Conservation (phyloP, 2,797 vertebrate species). For the Microctenopoma lineatum region DNA sequence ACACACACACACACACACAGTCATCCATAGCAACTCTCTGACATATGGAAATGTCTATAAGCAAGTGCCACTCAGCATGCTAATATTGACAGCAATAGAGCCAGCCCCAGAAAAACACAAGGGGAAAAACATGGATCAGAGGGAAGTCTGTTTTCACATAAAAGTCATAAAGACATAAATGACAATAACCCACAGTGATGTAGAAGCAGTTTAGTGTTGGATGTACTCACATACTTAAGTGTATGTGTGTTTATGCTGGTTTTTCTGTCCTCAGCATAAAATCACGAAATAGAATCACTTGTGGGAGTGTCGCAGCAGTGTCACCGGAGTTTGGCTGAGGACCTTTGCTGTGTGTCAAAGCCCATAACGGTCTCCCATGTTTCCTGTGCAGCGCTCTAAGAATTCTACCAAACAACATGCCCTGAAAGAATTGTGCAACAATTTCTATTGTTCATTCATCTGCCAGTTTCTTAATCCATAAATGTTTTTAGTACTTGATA, state of each 20-base stretch:
- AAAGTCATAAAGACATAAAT: constrained; percentile 25
- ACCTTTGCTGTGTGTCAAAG: too few species aligned
- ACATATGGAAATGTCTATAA: constrained; percentile 67
- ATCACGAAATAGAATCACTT: too few species aligned
- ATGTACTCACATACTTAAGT: background rate
- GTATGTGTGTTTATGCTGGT: too few species aligned
- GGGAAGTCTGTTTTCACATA: constrained; percentile 26
- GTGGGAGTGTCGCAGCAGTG: too few species aligned
- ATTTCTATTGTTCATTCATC: constrained; percentile 4
- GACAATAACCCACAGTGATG: background rate
- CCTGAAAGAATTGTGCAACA: background rate
- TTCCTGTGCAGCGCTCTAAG: too few species aligned
- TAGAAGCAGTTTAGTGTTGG: constrained; percentile 5
- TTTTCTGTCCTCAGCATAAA: too few species aligned
- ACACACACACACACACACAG: constrained; percentile 1
- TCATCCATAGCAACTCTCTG: constrained; percentile 49
- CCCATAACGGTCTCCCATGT: too few species aligned
- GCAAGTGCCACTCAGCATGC: constrained; percentile 35
- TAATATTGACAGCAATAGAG: constrained; percentile 54
- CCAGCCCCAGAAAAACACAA: constrained; percentile 35
- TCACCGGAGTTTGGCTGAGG: too few species aligned
- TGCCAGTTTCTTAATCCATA: background rate
- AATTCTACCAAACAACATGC: too few species aligned
- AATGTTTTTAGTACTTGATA: too few species aligned
- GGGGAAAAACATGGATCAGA: constrained; percentile 28